Conservation (phyloP, 2,888 invertebrate species). For the Meganola albula region DNA sequence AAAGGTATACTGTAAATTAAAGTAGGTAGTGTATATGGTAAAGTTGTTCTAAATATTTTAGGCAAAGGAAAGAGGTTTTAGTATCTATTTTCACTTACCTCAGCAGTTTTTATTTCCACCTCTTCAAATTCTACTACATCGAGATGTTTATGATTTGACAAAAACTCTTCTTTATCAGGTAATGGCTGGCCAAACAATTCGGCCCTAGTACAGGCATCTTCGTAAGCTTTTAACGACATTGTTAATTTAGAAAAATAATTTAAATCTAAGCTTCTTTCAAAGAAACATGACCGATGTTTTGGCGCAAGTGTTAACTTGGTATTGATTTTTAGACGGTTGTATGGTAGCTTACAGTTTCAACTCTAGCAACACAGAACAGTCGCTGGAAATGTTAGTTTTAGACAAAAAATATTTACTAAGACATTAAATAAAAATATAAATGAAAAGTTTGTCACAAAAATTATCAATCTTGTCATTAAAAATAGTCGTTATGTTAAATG, state of each 20-base stretch:
- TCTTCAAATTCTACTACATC: conserved; percentile 75
- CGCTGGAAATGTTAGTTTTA: too few relatives aligned
- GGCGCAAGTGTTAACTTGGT: conserved; percentile 25
- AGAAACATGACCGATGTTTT: conserved; percentile 2
- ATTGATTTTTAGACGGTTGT: conserved; percentile 34
- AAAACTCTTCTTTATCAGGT: conserved; percentile 82
- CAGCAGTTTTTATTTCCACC: conserved; percentile 63
- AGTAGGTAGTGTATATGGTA: too few relatives aligned
- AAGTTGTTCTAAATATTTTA: too few relatives aligned
- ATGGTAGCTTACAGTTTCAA: too few relatives aligned
- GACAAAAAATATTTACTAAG: too few relatives aligned
- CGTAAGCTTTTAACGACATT: conserved; percentile 83
- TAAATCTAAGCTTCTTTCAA: neutral
- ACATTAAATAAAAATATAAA: too few relatives aligned
- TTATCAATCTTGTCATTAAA: too few relatives aligned
- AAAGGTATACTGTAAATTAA: too few relatives aligned
- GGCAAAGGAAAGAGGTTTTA: too few relatives aligned
- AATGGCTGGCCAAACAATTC: conserved; percentile 85
- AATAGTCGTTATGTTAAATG: neutral
- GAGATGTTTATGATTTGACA: conserved; percentile 74
- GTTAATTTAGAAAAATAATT: conserved; percentile 10
- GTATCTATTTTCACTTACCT: conserved; percentile 50
- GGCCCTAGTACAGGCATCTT: conserved; percentile 87
- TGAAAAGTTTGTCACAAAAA: too few relatives aligned
- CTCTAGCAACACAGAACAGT: too few relatives aligned